Conservation (phyloP, 2,888 invertebrate genomes). For the Amiota minor region DNA sequence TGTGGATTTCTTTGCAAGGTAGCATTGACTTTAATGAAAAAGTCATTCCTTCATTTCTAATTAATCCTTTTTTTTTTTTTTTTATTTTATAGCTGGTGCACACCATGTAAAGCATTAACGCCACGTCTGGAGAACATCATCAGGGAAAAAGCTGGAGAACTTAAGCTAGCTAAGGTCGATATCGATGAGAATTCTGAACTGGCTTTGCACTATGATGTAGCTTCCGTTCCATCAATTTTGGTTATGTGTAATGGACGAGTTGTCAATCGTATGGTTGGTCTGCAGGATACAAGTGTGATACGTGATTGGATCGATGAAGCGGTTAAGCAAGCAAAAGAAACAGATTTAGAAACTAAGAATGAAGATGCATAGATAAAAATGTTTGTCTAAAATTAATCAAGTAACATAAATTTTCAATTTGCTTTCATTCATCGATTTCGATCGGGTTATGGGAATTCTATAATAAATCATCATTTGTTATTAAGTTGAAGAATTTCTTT, state of each 20-base stretch:
- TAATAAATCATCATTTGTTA: too few species aligned
- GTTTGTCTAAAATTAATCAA: too few species aligned
- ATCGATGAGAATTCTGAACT: constrained; percentile 92
- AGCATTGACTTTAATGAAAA: constrained; percentile 63
- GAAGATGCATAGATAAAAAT: background rate
- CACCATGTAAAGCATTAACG: constrained; percentile 90
- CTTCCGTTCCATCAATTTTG: constrained; percentile 90
- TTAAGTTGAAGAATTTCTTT: too few species aligned
- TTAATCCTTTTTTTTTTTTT: background rate
- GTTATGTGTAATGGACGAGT: constrained; percentile 91
- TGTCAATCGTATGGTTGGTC: constrained; percentile 86
- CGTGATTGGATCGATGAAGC: constrained; percentile 82
- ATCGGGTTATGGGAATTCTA: too few species aligned
- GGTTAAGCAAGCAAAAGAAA: constrained; percentile 42
- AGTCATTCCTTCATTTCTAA: too few species aligned
- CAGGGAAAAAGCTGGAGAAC: constrained; percentile 85
- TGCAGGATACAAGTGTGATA: constrained; percentile 91
- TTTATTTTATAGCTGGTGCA: constrained; percentile 87
- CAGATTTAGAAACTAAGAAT: constrained; percentile 8
- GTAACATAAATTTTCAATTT: too few species aligned
- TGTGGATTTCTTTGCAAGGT: constrained; percentile 96
- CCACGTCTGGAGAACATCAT: constrained; percentile 90
- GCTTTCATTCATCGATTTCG: too few species aligned
- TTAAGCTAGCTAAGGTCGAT: constrained; percentile 92
- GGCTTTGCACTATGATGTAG: constrained; percentile 88